Conservation (phyloP, 37 sponge, comb jelly and placozoan genomes). For the Eunapius fragilis region DNA sequence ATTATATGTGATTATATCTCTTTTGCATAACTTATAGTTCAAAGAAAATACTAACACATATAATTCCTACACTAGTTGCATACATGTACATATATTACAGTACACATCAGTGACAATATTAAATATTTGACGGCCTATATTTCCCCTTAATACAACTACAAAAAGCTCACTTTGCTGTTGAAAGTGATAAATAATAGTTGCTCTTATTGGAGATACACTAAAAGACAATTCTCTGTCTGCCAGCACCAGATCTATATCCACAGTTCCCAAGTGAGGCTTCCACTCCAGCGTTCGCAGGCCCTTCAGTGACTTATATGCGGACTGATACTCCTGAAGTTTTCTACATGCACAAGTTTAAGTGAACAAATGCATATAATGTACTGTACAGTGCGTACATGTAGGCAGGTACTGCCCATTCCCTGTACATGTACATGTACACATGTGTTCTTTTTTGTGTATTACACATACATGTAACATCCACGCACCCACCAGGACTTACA, state of each 20-base stretch:
- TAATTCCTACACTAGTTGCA: too few species aligned
- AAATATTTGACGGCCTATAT: too few species aligned
- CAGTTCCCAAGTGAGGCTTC: conserved; percentile 75
- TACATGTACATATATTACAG: too few species aligned
- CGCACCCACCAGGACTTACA: background rate
- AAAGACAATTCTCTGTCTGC: conserved; percentile 57
- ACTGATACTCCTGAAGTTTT: conserved; percentile 45
- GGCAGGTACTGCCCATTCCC: too few species aligned
- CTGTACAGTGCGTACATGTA: conserved; percentile 4
- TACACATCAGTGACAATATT: too few species aligned
- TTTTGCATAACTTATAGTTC: too few species aligned
- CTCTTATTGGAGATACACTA: conserved; percentile 86
- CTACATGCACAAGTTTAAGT: conserved; percentile 13
- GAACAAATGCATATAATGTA: background rate
- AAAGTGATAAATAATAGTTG: conserved; percentile 80
- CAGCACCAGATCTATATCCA: conserved; percentile 74
- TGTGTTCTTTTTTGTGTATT: too few species aligned
- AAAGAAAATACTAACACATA: too few species aligned
- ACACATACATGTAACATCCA: background rate
- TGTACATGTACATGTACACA: background rate
- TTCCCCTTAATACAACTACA: too few species aligned
- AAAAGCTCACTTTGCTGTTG: conserved; percentile 71
- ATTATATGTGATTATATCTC: too few species aligned
- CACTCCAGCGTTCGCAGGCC: conserved; percentile 89
- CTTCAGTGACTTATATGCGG: conserved; percentile 64